phyloP scores from a whole-genome alignment of 1,140 invertebrate species.

The Platorchestia sp. region DNA sequence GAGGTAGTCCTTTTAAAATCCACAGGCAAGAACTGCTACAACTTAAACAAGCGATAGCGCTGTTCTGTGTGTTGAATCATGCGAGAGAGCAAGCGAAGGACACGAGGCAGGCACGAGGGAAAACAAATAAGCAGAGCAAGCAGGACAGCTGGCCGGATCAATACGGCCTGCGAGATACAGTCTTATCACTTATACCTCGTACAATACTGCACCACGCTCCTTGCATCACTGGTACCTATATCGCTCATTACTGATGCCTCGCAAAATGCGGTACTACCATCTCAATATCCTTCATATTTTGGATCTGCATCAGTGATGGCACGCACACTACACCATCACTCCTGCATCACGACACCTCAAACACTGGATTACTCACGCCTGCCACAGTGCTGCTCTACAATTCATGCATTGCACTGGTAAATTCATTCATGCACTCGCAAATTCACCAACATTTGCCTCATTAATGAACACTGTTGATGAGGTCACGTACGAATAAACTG shows the following conservation, averaged over 20 bases:
- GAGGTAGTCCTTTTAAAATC: background rate
- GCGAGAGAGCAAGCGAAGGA: background rate
- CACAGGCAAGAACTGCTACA: no score
- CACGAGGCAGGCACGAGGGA: background rate
- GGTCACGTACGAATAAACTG: background rate
- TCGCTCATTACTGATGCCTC: no score
- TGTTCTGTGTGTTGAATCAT: background rate
- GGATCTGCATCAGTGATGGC: no score
- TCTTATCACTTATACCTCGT: constrained; percentile 5
- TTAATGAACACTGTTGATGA: background rate
- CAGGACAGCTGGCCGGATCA: constrained; percentile 19
- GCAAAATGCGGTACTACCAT: no score
- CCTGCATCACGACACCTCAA: background rate
- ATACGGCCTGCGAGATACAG: constrained; percentile 14
- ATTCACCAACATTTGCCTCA: background rate
- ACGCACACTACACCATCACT: background rate
- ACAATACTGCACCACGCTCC: no score
- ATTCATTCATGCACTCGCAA: background rate
- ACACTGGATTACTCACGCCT: no score
- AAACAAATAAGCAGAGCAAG: background rate
- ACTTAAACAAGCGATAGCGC: background rate
- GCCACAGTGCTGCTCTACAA: no score
- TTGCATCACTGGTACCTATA: no score
- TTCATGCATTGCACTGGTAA: no score
- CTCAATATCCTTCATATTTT: no score